These are phyloP conservation scores for Saccopteryx bilineata DNA, from an alignment of 2,113 vertebrate genomes.

Conservation along the genomic window DNA sequence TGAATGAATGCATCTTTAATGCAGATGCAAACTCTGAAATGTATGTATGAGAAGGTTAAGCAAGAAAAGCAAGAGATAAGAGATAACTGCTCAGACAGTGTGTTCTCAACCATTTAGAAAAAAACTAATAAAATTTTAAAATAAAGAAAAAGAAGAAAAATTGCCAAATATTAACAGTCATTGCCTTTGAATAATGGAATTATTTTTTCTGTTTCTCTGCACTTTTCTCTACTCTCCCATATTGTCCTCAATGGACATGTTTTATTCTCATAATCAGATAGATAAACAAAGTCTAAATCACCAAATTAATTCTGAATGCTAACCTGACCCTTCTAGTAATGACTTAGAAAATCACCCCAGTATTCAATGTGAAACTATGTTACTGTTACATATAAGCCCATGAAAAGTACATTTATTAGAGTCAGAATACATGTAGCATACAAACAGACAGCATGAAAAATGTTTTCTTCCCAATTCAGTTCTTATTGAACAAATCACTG, in stretches of 20 bases:
- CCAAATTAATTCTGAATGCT: slow-evolving; percentile 9
- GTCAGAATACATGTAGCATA: not conserved
- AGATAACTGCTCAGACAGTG: not conserved
- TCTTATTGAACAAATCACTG: slow-evolving; percentile 34
- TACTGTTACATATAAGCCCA: not conserved
- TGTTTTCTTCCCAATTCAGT: not conserved
- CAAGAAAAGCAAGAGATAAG: not conserved
- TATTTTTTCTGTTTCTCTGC: slow-evolving; percentile 41
- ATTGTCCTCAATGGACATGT: not conserved
- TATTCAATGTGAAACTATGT: not conserved
- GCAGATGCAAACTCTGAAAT: not conserved
- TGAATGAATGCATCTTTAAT: not conserved
- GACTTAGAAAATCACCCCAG: slow-evolving; percentile 12
- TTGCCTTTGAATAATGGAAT: not conserved
- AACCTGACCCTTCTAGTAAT: slow-evolving; percentile 34
- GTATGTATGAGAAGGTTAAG: not conserved
- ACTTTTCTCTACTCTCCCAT: slow-evolving; percentile 40
- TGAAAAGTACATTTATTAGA: not conserved
- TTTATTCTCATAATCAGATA: slow-evolving; percentile 54
- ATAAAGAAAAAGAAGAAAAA: slow-evolving; percentile 16
- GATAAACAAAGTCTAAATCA: slow-evolving; percentile 58
- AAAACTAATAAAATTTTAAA: not conserved
- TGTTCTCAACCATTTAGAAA: slow-evolving; percentile 19
- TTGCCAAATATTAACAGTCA: not conserved
- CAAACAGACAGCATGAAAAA: not conserved